phyloP scores from a whole-genome alignment of 2,888 invertebrate species.

The Cephalotes varians region DNA sequence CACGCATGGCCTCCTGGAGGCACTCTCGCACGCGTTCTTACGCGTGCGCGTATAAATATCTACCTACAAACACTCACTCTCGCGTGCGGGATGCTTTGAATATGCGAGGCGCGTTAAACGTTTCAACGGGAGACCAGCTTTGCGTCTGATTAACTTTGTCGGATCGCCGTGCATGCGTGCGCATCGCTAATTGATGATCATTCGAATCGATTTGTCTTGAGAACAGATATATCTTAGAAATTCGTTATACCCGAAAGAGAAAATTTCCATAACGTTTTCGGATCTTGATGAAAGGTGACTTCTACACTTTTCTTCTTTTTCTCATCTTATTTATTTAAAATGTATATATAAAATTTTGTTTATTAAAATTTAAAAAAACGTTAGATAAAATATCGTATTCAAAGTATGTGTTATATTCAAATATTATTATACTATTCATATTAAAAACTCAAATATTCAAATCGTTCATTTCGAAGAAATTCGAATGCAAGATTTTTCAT shows the following conservation, averaged over 20 bases:
- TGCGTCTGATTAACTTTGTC: conserved; percentile 62
- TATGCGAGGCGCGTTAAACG: conserved; percentile 60
- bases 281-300: background rate
- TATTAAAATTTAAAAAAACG: background rate
- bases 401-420: background rate
- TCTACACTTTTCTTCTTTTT: background rate
- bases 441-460: background rate
- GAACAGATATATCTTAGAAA: background rate
- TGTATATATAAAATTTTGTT: background rate
- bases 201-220: conserved; percentile 21
- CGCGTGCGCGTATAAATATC: conserved; percentile 44
- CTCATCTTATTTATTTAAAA: background rate
- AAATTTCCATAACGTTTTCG: background rate
- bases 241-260: background rate
- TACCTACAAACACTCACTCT: conserved; percentile 24
- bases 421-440: too few relatives aligned
- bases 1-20: conserved; percentile 48
- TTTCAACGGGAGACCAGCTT: conserved; percentile 65
- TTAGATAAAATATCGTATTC: background rate
- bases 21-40: conserved; percentile 23
- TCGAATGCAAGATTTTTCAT: background rate
- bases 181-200: conserved; percentile 38
- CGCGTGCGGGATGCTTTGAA: conserved; percentile 42
- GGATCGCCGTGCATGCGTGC: conserved; percentile 17
- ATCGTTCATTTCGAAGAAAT: background rate